Percentiles rank a stretch among this genome's conserved stretches.
Conservation (phyloP, 2,888 invertebrate genomes). For the Sipha maydis region DNA sequence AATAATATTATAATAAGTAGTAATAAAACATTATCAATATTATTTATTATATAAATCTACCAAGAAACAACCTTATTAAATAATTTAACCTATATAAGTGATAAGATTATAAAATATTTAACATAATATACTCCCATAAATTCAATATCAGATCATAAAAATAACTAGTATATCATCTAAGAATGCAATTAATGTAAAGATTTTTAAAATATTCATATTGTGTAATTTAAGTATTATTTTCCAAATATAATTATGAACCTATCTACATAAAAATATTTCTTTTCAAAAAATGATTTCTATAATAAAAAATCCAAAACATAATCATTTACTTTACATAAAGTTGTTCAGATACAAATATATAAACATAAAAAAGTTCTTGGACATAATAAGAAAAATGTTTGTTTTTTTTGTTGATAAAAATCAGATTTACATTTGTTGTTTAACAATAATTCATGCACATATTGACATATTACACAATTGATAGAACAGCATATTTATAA, state of each 20-base stretch:
- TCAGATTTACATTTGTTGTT: background rate
- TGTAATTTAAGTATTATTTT: too few relatives aligned
- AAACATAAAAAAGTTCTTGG: background rate
- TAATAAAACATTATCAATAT: background rate
- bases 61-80: constrained; percentile 30
- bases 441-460: too few relatives aligned
- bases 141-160: background rate
- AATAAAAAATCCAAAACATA: background rate
- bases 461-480: too few relatives aligned
- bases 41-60: background rate
- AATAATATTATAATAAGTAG: background rate
- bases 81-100: background rate
- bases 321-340: background rate
- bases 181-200: background rate
- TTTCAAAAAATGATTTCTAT: background rate
- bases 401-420: background rate
- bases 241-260: too few relatives aligned
- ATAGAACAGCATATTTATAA: constrained; percentile 20
- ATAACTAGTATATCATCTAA: background rate
- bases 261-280: too few relatives aligned
- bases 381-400: too few relatives aligned
- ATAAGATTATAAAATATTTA: background rate
- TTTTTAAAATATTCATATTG: background rate
- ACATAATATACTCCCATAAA: background rate
- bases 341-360: background rate